Conservation (phyloP, 2,888 invertebrate genomes). For the Ophion ellenae region DNA sequence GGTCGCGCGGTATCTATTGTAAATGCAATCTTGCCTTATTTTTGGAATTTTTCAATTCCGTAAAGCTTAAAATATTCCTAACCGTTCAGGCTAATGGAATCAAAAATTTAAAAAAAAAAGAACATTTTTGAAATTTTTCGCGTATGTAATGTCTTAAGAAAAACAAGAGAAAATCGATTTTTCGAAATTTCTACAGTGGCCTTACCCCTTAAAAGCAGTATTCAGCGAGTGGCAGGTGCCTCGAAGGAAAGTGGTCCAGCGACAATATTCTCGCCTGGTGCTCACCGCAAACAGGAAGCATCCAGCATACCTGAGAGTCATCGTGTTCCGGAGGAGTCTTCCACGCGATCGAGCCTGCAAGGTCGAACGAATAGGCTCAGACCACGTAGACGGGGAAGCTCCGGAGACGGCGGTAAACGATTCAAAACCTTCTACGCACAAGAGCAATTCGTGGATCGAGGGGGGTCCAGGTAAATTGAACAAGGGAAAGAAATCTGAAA, state of each 20-base stretch:
- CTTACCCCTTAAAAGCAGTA: no score
- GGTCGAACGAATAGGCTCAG: background rate
- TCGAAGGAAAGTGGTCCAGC: background rate
- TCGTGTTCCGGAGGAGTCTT: background rate
- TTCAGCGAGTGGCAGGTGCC: background rate
- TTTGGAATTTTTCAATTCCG: no score
- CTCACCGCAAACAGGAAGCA: background rate
- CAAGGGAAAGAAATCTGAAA: background rate
- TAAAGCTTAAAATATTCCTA: no score
- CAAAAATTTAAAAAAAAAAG: no score
- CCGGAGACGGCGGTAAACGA: conserved; percentile 57
- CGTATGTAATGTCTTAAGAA: no score
- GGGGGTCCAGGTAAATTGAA: conserved; percentile 49
- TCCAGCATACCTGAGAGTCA: background rate
- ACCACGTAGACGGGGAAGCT: conserved; percentile 63
- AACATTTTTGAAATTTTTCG: no score
- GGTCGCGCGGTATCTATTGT: no score
- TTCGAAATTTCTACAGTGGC: no score
- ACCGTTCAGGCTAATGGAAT: no score
- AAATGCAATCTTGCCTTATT: no score
- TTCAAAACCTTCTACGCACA: conserved; percentile 68
- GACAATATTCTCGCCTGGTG: background rate
- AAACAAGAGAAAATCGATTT: no score
- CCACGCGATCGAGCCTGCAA: background rate
- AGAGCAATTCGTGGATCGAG: conserved; percentile 8